A percentile compares a stretch with the other conserved stretches of the same genome.
Conservation (phyloP, 2,888 invertebrate genomes). For the Pseudococcus longispinus region DNA sequence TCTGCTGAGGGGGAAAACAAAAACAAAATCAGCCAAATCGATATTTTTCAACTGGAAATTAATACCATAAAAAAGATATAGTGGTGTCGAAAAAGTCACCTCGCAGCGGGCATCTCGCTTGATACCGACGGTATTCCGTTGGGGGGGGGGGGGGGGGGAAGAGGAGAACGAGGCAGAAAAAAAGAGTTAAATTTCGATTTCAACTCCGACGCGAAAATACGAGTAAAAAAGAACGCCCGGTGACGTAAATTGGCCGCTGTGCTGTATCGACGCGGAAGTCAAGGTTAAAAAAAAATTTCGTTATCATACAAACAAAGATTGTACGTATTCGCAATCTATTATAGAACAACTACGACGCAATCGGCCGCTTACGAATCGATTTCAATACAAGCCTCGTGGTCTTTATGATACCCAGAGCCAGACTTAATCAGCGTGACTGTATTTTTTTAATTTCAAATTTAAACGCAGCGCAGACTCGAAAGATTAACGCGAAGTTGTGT, state of each 20-base stretch:
- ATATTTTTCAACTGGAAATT: background rate
- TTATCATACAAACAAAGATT: conserved; percentile 30
- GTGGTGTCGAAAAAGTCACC: background rate
- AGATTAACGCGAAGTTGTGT: background rate
- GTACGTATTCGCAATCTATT: conserved; percentile 5
- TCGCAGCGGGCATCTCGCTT: background rate
- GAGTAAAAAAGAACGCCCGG: background rate
- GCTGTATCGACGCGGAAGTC: conserved; percentile 34
- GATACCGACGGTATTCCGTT: background rate
- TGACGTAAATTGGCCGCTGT: conserved; percentile 24
- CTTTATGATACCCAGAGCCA: background rate
- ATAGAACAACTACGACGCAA: conserved; percentile 4
- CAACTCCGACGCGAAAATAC: background rate
- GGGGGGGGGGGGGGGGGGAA: no score
- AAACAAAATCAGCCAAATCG: background rate
- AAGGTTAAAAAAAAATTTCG: conserved; percentile 32
- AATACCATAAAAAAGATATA: background rate
- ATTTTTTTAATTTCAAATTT: background rate
- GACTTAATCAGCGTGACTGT: conserved; percentile 5
- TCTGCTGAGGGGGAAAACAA: no score
- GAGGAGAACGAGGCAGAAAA: background rate
- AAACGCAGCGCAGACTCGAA: background rate
- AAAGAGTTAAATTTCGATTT: conserved; percentile 19
- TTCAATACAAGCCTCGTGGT: background rate
- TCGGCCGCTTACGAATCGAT: conserved; percentile 4